Evolutionary conservation across 2,113 vertebrate species (phyloP), one percentile per base, ranked within the genome.

Genomic region (Chrysochloris asiatica): DNA sequence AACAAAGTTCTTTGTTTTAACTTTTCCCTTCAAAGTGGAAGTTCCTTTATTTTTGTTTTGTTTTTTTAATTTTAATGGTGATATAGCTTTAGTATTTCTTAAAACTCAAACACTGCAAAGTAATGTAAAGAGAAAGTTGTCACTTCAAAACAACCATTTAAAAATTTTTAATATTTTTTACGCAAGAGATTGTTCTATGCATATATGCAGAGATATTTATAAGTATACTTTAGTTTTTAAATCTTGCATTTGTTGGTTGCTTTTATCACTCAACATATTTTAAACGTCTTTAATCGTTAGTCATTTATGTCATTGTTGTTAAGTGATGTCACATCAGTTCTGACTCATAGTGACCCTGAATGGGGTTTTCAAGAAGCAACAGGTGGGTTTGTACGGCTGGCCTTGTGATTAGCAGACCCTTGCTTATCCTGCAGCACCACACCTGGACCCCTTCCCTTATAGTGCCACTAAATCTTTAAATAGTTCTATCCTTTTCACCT

Each of bases 121-220:
- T 85, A 76, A 75, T 12, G 30, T 56, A n/a, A 88, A 90, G 50
- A 79, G 73, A 88, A 86, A 86, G n/a, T 48, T 41, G 10, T 79
- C 56, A 83, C 72, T 26, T 21, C 28, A 86, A 41, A 2, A 45
- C 30, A 86, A 24, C 24, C 45, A 78, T 22, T 63, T 69, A 26
- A 33, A 85, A 78, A 30, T 43, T 30, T 41, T 41, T 45, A 10
- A 4, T 47, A 69, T 78, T 80, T 90, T n/a, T 10, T 88, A 13
- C 43, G 89, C n/a, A 89, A 61, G n/a, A 72, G 59, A 50, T 84
- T 94, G 7, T 86, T 36, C 41, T 4, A 2, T 83, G 10, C 28
- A 72, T 72, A 22, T 50, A 52, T 16, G 81, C 30, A 16, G 45
- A 50, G 2, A 83, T 69, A n/a, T 33, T 65, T 67, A 14, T 93